These are phyloP conservation scores for Polydesmus complanatus DNA, from an alignment of 2,888 invertebrate species.

Conservation along the genomic window DNA sequence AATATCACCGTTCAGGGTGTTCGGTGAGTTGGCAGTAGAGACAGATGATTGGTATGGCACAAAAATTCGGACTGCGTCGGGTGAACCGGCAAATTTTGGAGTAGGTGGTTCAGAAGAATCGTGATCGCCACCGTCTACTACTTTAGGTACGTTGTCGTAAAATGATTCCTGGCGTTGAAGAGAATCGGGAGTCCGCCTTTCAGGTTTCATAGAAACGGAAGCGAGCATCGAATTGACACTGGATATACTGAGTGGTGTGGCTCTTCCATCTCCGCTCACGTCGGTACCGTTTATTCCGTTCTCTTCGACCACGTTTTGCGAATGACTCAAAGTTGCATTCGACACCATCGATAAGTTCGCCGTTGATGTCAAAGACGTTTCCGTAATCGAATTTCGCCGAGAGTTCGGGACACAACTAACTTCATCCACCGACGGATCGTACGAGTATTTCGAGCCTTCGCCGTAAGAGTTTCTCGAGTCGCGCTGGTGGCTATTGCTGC, in stretches of 20 bases:
- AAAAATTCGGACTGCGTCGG: conserved; percentile 62
- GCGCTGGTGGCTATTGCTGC: conserved; percentile 20
- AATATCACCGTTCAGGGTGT: conserved; percentile 11
- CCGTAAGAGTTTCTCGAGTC: conserved; percentile 31
- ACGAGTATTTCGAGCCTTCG: conserved; percentile 45
- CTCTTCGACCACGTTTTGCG: conserved; percentile 15
- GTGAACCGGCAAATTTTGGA: conserved; percentile 20
- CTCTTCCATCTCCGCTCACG: conserved; percentile 24
- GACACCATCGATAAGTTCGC: conserved; percentile 63
- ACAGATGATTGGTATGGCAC: conserved; percentile 46
- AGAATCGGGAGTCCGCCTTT: conserved; percentile 5
- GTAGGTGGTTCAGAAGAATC: conserved; percentile 17
- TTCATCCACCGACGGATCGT: conserved; percentile 45
- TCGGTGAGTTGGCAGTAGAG: conserved; percentile 7
- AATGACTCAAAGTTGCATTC: conserved; percentile 26
- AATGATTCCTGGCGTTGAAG: conserved; percentile 7
- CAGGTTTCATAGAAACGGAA: conserved; percentile 5
- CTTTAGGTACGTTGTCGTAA: conserved; percentile 8
- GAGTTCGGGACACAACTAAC: conserved; percentile 42
- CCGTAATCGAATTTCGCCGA: conserved; percentile 60
- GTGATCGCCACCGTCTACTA: conserved; percentile 6
- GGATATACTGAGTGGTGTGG: conserved; percentile 34
- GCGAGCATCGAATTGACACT: conserved; percentile 35
- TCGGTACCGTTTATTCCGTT: conserved; percentile 19
- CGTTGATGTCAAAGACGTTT: conserved; percentile 69